phyloP scores from a whole-genome alignment of 2,113 vertebrate genomes.

The Seriola aureovittata region DNA sequence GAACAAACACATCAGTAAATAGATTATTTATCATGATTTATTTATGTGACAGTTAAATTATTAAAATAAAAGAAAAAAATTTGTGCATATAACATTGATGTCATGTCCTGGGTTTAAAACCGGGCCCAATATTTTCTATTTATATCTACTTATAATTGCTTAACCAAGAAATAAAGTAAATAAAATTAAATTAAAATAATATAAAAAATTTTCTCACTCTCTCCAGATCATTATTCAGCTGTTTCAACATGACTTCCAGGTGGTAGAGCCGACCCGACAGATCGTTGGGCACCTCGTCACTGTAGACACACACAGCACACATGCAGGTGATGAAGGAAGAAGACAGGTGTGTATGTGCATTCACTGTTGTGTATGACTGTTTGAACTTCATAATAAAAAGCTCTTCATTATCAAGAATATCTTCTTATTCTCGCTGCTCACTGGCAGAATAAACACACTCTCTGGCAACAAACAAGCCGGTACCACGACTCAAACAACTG shows the following conservation, averaged over 20 bases:
- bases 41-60: no score
- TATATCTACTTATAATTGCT: background rate
- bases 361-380: background rate
- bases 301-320: slow-evolving; percentile 71
- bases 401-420: background rate
- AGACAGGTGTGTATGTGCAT: background rate
- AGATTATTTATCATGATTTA: no score
- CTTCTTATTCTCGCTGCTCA: background rate
- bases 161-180: background rate
- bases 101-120: background rate
- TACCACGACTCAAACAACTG: slow-evolving; percentile 3
- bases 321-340: background rate
- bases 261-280: slow-evolving; percentile 91
- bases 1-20: no score
- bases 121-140: background rate
- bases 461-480: background rate
- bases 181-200: no score
- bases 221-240: slow-evolving; percentile 92
- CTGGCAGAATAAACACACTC: background rate
- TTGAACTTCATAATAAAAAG: background rate
- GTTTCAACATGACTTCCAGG: slow-evolving; percentile 92
- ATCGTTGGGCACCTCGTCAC: slow-evolving; percentile 86
- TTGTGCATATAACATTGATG: background rate
- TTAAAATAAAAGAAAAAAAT: background rate
- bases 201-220: slow-evolving; percentile 81